These are phyloP conservation scores for Solenopsis fugax DNA, from an alignment of 1,140 invertebrate species.

Conservation along the genomic window DNA sequence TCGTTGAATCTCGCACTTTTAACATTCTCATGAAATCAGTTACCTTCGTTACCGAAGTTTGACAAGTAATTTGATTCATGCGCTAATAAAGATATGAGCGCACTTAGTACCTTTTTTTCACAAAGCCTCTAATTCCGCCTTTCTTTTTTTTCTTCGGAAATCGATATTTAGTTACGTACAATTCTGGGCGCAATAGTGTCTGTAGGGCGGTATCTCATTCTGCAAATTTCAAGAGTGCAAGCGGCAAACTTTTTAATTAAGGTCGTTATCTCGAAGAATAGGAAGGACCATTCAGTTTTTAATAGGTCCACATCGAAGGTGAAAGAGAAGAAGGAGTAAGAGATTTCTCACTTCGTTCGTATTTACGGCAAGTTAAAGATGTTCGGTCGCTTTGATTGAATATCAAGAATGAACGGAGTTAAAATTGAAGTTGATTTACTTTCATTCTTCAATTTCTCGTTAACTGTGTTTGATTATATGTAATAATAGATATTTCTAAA, in stretches of 20 bases:
- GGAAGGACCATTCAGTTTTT: slow-evolving; percentile 61
- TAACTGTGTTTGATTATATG: background rate
- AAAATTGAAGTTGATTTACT: background rate
- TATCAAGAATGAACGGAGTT: slow-evolving; percentile 14
- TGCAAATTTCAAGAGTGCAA: slow-evolving; percentile 43
- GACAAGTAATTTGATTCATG: background rate
- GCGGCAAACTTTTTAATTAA: slow-evolving; percentile 74
- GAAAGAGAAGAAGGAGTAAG: background rate
- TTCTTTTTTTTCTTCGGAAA: slow-evolving; percentile 6
- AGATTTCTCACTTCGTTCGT: slow-evolving; percentile 38
- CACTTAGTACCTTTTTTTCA: background rate
- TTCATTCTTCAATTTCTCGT: slow-evolving; percentile 1
- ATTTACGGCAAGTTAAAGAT: slow-evolving; percentile 7
- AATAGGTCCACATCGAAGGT: slow-evolving; percentile 55
- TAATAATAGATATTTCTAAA: slow-evolving; percentile 31
- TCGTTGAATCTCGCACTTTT: background rate
- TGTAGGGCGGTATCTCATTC: slow-evolving; percentile 7
- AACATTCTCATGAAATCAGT: slow-evolving; percentile 1
- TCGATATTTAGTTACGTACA: slow-evolving; percentile 6
- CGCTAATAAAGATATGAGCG: background rate
- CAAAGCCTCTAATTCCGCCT: background rate
- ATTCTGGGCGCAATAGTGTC: background rate
- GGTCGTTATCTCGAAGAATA: slow-evolving; percentile 53
- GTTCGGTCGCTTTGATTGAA: slow-evolving; percentile 21
- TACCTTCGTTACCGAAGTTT: background rate